phyloP scores from a whole-genome alignment of 2,888 invertebrate genomes.

The Poecilobothrus nobilitatus region DNA sequence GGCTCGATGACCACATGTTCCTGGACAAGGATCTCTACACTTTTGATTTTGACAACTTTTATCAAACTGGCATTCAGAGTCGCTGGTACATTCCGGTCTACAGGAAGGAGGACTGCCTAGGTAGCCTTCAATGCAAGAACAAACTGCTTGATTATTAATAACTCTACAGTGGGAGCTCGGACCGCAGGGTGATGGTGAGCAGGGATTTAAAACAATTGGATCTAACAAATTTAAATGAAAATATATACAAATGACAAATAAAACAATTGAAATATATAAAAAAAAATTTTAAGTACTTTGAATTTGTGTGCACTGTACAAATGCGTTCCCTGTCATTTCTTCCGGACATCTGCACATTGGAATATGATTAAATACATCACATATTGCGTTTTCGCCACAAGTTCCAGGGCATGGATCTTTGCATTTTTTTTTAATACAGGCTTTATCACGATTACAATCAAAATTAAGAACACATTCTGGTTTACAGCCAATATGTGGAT shows the following conservation, averaged over 20 bases:
- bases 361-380: slow-evolving; percentile 63
- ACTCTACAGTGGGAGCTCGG: slow-evolving; percentile 63
- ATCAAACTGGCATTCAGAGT: slow-evolving; percentile 64
- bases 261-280: slow-evolving; percentile 7
- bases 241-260: slow-evolving; percentile 12
- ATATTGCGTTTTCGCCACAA: slow-evolving; percentile 60
- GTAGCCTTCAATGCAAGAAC: slow-evolving; percentile 64
- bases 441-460: slow-evolving; percentile 57
- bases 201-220: slow-evolving; percentile 51
- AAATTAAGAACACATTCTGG: slow-evolving; percentile 63
- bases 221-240: slow-evolving; percentile 34
- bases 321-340: slow-evolving; percentile 67
- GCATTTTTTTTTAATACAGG: slow-evolving; percentile 63
- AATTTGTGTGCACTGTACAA: slow-evolving; percentile 48
- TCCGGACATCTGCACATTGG: slow-evolving; percentile 62
- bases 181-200: slow-evolving; percentile 65
- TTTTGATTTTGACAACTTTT: slow-evolving; percentile 72
- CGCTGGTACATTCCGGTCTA: slow-evolving; percentile 68
- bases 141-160: slow-evolving; percentile 52
- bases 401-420: slow-evolving; percentile 61
- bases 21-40: slow-evolving; percentile 70
- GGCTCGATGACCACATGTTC: slow-evolving; percentile 65
- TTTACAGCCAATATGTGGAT: slow-evolving; percentile 59
- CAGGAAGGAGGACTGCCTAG: slow-evolving; percentile 70
- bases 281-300: slow-evolving; percentile 28